A percentile compares a stretch with the other conserved stretches of the same genome.
These are phyloP conservation scores for Gonioctena quinquepunctata DNA, from an alignment of 1,140 invertebrate species.

Conservation along the genomic window DNA sequence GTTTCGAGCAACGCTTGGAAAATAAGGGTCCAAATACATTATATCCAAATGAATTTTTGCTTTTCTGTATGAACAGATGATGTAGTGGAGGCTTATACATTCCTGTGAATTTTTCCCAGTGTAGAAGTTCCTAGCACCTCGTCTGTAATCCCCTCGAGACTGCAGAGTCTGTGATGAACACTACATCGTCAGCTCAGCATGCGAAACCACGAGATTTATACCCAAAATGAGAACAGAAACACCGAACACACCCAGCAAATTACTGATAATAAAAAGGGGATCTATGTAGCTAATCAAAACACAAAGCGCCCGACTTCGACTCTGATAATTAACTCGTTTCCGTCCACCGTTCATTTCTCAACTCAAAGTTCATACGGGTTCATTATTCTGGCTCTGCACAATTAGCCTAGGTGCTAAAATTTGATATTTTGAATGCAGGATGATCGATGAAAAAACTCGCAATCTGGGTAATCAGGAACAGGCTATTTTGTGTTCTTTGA, in stretches of 20 bases:
- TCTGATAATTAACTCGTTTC: constrained; percentile 54
- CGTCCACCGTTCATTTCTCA: constrained; percentile 49
- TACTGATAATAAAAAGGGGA: constrained; percentile 17
- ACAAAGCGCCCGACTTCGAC: constrained; percentile 27
- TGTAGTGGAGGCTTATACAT: too few relatives aligned
- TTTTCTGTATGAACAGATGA: too few relatives aligned
- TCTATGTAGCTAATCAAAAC: constrained; percentile 27
- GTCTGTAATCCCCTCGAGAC: not conserved
- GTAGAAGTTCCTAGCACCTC: not conserved
- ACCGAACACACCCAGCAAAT: constrained; percentile 16
- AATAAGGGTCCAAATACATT: too few relatives aligned
- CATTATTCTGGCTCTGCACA: constrained; percentile 41
- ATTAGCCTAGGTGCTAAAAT: constrained; percentile 4
- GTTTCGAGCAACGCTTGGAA: too few relatives aligned
- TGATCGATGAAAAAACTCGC: too few relatives aligned
- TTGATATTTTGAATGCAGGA: too few relatives aligned
- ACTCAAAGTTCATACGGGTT: constrained; percentile 54
- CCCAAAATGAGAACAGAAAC: constrained; percentile 6
- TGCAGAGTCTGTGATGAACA: constrained; percentile 3
- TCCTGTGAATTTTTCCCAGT: too few relatives aligned
- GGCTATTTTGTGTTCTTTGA: too few relatives aligned
- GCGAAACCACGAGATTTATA: constrained; percentile 6
- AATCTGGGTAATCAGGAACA: too few relatives aligned
- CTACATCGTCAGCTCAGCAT: not conserved
- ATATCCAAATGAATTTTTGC: too few relatives aligned